A percentile compares a stretch with the other conserved stretches of the same genome.
These are phyloP conservation scores for Panurus biarmicus DNA, from an alignment of 2,113 vertebrate species.

Conservation along the genomic window DNA sequence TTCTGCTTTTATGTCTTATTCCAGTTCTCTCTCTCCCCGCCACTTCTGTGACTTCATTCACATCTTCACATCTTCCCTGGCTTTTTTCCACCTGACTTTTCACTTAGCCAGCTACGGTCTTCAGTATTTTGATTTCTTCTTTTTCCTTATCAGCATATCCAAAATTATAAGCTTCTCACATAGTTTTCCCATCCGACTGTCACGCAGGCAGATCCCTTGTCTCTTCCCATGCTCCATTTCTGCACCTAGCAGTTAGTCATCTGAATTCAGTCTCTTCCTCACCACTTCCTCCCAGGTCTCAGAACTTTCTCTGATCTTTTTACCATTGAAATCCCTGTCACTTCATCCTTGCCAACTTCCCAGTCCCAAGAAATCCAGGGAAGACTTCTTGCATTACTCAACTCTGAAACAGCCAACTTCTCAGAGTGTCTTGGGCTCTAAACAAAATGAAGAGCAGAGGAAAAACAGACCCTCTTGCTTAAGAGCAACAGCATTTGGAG, in stretches of 20 bases:
- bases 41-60: constrained; percentile 15
- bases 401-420: background rate
- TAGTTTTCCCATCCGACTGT: constrained; percentile 1
- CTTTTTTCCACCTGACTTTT: constrained; percentile 33
- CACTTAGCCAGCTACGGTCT: background rate
- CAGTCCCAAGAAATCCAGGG: background rate
- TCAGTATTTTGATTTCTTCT: background rate
- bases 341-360: background rate
- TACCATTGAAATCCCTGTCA: background rate
- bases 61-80: constrained; percentile 32
- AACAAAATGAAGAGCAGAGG: background rate
- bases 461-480: background rate
- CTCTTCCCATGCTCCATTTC: background rate
- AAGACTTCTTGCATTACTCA: background rate
- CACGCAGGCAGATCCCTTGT: background rate
- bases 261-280: background rate
- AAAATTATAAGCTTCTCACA: background rate
- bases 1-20: background rate
- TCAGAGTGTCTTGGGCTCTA: background rate
- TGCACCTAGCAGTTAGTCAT: background rate
- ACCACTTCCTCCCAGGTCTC: background rate
- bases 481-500: background rate
- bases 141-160: constrained; percentile 9
- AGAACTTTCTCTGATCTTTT: background rate
- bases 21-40: background rate